phyloP scores from a whole-genome alignment of 2,797 vertebrate genomes.

The Passerculus sandwichensis region DNA sequence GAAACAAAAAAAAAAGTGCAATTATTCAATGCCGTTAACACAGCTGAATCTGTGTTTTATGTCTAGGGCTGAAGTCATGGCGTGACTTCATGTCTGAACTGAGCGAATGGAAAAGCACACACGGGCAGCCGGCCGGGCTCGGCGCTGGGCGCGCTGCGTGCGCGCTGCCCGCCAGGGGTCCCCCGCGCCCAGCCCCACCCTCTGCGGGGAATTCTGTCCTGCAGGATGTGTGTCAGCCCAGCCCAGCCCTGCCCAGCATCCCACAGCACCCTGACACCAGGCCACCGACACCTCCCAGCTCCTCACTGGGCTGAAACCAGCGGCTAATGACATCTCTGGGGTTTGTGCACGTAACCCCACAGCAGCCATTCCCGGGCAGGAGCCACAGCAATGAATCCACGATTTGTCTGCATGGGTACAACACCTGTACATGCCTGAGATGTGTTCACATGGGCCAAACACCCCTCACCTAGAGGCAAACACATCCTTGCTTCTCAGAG shows the following conservation, averaged over 20 bases:
- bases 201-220: not conserved
- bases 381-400: not conserved
- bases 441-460: rapidly evolving
- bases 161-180: constrained; percentile 41
- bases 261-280: not conserved
- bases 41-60: not conserved
- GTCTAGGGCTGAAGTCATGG: not conserved
- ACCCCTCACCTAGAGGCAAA: not conserved
- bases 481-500: not conserved
- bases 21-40: not conserved
- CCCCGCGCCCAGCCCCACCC: not conserved
- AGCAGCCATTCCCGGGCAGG: not conserved
- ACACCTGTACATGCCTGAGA: not conserved
- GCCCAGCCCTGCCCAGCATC: not conserved
- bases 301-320: not conserved
- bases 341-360: not conserved
- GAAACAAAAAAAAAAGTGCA: not conserved
- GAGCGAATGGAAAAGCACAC: not conserved
- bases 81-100: not conserved
- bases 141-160: not conserved
- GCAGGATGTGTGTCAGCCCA: not conserved
- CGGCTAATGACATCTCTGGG: not conserved
- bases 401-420: rapidly evolving
- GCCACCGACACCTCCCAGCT: not conserved
- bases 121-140: rapidly evolving